These are phyloP conservation scores for Thera britannica DNA, from an alignment of 2,888 invertebrate species.

Conservation along the genomic window DNA sequence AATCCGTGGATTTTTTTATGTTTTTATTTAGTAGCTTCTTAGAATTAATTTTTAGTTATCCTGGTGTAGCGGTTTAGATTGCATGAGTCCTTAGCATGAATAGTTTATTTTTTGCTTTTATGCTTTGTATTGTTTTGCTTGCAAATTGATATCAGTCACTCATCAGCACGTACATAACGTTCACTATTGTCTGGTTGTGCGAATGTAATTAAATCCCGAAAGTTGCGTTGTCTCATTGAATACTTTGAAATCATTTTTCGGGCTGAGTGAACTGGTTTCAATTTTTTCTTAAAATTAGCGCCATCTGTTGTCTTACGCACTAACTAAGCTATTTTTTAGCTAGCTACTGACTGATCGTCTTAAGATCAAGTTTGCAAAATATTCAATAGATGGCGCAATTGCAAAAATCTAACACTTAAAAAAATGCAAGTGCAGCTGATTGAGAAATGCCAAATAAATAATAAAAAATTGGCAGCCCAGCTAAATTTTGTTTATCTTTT, in stretches of 20 bases:
- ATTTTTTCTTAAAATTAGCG: constrained; percentile 64
- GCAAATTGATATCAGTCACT: constrained; percentile 73
- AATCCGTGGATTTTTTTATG: constrained; percentile 40
- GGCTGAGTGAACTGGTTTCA: constrained; percentile 70
- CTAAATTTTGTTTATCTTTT: background rate
- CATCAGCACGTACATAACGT: constrained; percentile 65
- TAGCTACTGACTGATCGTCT: constrained; percentile 26
- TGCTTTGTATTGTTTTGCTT: constrained; percentile 52
- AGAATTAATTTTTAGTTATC: constrained; percentile 18
- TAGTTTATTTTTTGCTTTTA: constrained; percentile 30
- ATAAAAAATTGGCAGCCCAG: background rate
- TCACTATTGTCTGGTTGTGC: constrained; percentile 71
- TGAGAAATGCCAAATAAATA: background rate
- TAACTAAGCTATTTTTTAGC: constrained; percentile 37
- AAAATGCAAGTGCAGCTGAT: too few relatives aligned
- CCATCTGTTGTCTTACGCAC: constrained; percentile 65
- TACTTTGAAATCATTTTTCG: constrained; percentile 52
- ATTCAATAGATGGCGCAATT: constrained; percentile 68
- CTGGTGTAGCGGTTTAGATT: constrained; percentile 41
- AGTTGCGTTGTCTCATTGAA: constrained; percentile 66
- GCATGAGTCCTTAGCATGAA: constrained; percentile 54
- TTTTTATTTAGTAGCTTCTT: constrained; percentile 40
- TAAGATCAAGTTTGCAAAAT: constrained; percentile 32
- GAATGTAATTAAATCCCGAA: constrained; percentile 35
- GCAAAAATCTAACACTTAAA: background rate